Percentiles rank a stretch among this genome's conserved stretches.
Conservation (phyloP, 2,888 invertebrate species). For the Caenorhabditis angaria region DNA sequence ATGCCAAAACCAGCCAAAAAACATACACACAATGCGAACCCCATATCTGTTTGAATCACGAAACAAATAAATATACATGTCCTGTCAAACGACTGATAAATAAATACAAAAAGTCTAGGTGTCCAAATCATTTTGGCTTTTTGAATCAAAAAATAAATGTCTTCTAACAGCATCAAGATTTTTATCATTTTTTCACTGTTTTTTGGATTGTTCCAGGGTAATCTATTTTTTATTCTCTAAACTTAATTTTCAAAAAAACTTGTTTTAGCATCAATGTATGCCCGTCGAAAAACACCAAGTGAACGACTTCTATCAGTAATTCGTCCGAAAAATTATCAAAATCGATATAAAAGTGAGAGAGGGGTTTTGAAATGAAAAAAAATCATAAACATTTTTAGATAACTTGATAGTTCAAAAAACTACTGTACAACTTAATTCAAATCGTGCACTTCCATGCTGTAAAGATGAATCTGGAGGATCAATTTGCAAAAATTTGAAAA, state of each 20-base stretch:
- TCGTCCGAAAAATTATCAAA: conserved; percentile 37
- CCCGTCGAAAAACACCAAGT: conserved; percentile 28
- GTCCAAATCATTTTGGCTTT: conserved; percentile 12
- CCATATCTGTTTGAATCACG: conserved; percentile 40
- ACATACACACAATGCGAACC: not conserved
- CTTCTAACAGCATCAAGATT: conserved; percentile 5
- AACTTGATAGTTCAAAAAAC: conserved; percentile 24
- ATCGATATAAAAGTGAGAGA: conserved; percentile 22
- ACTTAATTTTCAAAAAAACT: no score
- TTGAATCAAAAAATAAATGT: not conserved
- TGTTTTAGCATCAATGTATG: conserved; percentile 29
- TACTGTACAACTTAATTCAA: conserved; percentile 28
- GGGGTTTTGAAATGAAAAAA: not conserved
- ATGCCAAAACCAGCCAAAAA: conserved; percentile 1
- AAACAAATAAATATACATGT: conserved; percentile 15
- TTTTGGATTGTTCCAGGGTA: conserved; percentile 19
- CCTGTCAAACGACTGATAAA: conserved; percentile 43
- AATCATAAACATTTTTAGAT: conserved; percentile 6
- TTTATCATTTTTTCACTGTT: conserved; percentile 17
- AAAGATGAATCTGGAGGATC: conserved; percentile 58
- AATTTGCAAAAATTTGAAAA: conserved; percentile 52
- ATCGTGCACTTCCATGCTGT: conserved; percentile 53
- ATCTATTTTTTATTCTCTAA: no score
- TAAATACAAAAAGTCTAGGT: conserved; percentile 26
- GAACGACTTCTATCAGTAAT: conserved; percentile 37